Conservation (phyloP, 2,888 invertebrate species). For the Aphidoletes aphidimyza region DNA sequence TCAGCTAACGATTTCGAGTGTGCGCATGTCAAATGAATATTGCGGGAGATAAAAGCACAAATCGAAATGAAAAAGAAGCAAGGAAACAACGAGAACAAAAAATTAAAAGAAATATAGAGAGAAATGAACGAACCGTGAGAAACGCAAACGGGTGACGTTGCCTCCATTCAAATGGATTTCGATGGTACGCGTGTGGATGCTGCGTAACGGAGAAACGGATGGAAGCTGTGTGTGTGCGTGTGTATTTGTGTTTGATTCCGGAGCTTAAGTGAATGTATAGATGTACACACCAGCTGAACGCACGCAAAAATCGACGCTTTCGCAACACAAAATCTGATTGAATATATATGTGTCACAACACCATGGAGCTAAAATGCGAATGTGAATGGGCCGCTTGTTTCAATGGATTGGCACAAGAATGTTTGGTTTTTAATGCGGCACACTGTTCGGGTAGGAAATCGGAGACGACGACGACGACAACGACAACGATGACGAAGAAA, state of each 20-base stretch:
- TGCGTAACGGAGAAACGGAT: neutral
- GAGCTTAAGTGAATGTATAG: neutral
- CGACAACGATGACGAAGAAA: neutral
- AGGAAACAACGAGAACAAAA: neutral
- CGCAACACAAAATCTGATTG: neutral
- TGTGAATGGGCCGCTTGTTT: slow-evolving; percentile 20
- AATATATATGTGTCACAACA: neutral
- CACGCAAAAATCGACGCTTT: neutral
- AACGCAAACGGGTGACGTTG: neutral
- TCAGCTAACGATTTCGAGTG: slow-evolving; percentile 57
- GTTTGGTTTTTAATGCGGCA: neutral
- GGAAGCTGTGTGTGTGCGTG: neutral
- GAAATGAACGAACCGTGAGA: too few relatives aligned
- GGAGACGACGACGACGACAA: neutral
- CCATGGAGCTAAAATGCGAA: neutral
- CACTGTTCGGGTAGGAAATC: neutral
- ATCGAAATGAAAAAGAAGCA: neutral
- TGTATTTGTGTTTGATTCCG: too few relatives aligned
- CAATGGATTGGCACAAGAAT: neutral
- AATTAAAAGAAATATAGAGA: too few relatives aligned
- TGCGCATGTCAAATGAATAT: slow-evolving; percentile 57
- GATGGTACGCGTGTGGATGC: neutral
- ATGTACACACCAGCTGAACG: neutral
- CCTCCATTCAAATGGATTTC: neutral
- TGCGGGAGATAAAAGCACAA: slow-evolving; percentile 53